These are phyloP conservation scores for Platypus cylindrus DNA, from an alignment of 2,888 invertebrate genomes.

Conservation along the genomic window DNA sequence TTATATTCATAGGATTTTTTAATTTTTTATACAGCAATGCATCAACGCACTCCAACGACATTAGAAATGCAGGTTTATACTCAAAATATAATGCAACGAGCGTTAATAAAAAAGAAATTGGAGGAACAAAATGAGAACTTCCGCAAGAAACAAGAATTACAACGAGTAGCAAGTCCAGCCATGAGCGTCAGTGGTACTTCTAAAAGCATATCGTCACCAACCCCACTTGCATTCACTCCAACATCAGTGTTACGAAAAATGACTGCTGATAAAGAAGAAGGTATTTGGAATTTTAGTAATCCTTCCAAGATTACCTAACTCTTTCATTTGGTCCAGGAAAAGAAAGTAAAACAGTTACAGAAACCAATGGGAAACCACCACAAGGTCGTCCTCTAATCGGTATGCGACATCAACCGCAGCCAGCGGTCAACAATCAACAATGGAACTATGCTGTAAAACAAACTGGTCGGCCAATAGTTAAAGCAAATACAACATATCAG, in stretches of 20 bases:
- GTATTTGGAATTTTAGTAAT: too few species aligned
- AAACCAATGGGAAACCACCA: conserved; percentile 20
- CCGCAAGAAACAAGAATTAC: conserved; percentile 62
- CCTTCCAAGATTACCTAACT: too few species aligned
- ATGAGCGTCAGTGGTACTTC: conserved; percentile 6
- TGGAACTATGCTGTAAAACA: conserved; percentile 23
- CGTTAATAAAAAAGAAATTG: conserved; percentile 76
- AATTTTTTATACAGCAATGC: conserved; percentile 41
- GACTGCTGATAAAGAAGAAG: conserved; percentile 79
- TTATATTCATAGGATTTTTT: too few species aligned
- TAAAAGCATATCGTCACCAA: conserved; percentile 44
- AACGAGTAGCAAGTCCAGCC: conserved; percentile 23
- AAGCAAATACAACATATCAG: conserved; percentile 36
- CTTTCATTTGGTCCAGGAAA: too few species aligned
- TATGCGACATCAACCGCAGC: conserved; percentile 24
- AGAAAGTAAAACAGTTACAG: conserved; percentile 19
- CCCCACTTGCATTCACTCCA: conserved; percentile 80
- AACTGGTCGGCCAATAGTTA: conserved; percentile 45
- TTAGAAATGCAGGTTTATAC: conserved; percentile 76
- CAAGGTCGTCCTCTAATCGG: conserved; percentile 33
- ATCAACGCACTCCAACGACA: conserved; percentile 66
- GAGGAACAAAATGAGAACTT: conserved; percentile 80
- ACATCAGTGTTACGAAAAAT: conserved; percentile 89
- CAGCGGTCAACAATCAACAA: conserved; percentile 18
- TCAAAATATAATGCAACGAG: conserved; percentile 75